Evolutionary conservation across 2,888 invertebrate species (phyloP).

Genomic region (Drosophila ezoana): DNA sequence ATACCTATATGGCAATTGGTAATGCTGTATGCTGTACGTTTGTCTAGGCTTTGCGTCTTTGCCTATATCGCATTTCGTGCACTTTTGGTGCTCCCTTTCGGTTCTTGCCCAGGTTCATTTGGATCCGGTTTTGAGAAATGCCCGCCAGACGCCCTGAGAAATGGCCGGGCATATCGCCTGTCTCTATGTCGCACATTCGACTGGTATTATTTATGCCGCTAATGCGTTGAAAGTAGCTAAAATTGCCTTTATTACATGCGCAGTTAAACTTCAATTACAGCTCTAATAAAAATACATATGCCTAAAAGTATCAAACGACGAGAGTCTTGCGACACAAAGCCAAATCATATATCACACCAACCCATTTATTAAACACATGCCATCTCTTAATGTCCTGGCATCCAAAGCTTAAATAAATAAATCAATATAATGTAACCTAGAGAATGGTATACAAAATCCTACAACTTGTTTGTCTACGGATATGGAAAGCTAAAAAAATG

Average conservation of each 20-base stretch:
- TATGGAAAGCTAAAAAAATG: too few relatives aligned
- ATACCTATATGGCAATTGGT: slow-evolving; percentile 38
- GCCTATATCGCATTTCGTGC: slow-evolving; percentile 65
- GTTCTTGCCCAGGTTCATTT: slow-evolving; percentile 40
- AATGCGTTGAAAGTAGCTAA: slow-evolving; percentile 79
- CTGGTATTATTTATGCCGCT: slow-evolving; percentile 76
- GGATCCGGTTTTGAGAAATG: slow-evolving; percentile 35
- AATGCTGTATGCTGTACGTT: slow-evolving; percentile 30
- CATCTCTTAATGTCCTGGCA: slow-evolving; percentile 8
- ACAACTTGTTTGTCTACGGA: not conserved
- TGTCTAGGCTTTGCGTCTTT: slow-evolving; percentile 39
- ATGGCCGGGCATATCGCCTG: slow-evolving; percentile 54
- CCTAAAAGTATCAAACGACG: slow-evolving; percentile 31
- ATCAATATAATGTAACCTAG: slow-evolving; percentile 2
- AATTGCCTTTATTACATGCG: slow-evolving; percentile 83
- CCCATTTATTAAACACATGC: slow-evolving; percentile 3
- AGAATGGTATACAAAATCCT: not conserved
- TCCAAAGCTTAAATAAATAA: not conserved
- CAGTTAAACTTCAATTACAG: slow-evolving; percentile 81
- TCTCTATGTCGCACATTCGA: slow-evolving; percentile 65
- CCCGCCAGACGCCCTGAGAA: slow-evolving; percentile 43
- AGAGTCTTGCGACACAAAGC: slow-evolving; percentile 27
- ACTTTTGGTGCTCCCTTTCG: slow-evolving; percentile 34
- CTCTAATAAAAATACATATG: slow-evolving; percentile 69
- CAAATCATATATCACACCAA: slow-evolving; percentile 7